Base-by-base conservation (phyloP, 2,113 vertebrate genomes). In the Tyto alba region DNA sequence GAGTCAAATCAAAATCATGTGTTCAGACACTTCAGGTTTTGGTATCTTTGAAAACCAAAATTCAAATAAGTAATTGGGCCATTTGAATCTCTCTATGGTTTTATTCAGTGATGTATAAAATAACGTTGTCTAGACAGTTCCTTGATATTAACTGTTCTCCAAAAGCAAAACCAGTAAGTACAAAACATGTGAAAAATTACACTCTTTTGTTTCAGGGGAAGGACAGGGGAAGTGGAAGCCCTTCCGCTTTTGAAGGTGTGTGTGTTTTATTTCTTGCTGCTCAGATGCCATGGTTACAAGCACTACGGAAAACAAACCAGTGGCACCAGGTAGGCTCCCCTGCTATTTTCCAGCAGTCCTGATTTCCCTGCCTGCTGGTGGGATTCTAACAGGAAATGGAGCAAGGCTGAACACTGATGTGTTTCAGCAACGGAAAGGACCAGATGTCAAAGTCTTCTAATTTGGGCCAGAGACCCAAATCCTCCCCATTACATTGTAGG, bases 141-240 rank as follows among this genome's bases (percentile, higher is more conserved):
- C 32, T 83, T 52, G 53, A 47, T n/a, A 48, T 38, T 56, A 30
- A 88, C 36, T 16, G 22, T 52, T 89, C 34, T 52, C 57, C 73
- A 14, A 64, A 78, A 57, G 10, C 56, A 77, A 67, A 48, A 7
- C 11, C 29, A 74, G 29, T 19, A 57, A 72, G 60, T 52, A 68
- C 56, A 64, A 85, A 93, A 16, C 57, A 21, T 3, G 22, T 67
- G 10, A 27, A 38, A 87, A 85, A 30, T 12, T 0, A 26, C 22
- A 5, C 6, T 43, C 60, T 36, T 71, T 95, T 95, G 95, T 91
- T 96, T 60, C 84, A 87, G 93, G 60, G 86, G 79, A 92, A 83
- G 85, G 72, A 11, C 34, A 21, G 81, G 55, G 95, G 95, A 97
- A 95, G 89, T 89, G 73, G 72, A 85, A 89, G 89, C 80, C 67